A percentile compares a stretch with the other conserved stretches of the same genome.
Evolutionary conservation across 2,888 invertebrate species (phyloP).

Genomic region (Ochropleura leucogaster): DNA sequence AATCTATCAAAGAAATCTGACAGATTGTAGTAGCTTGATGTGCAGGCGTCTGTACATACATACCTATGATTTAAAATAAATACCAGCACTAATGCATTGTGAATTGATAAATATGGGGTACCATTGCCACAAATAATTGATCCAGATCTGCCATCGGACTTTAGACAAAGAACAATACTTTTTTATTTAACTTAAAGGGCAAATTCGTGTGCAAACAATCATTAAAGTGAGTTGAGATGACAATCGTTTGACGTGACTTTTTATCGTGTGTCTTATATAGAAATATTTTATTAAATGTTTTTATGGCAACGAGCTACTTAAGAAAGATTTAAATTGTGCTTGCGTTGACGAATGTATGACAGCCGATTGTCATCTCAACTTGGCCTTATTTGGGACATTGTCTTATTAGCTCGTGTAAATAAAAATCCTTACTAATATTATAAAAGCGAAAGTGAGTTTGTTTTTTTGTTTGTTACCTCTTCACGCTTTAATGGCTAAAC

Average conservation of each 20-base stretch:
- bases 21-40: too few relatives aligned
- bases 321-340: conserved; percentile 30
- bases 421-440: background rate
- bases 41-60: too few relatives aligned
- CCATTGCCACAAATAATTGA: conserved; percentile 25
- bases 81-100: conserved; percentile 22
- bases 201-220: conserved; percentile 39
- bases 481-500: too few relatives aligned
- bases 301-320: conserved; percentile 5
- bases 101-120: conserved; percentile 30
- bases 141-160: conserved; percentile 4
- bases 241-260: conserved; percentile 21
- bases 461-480: too few relatives aligned
- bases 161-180: conserved; percentile 28
- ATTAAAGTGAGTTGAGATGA: conserved; percentile 28
- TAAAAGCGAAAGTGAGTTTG: too few relatives aligned
- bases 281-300: background rate
- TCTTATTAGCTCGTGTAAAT: background rate
- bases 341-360: conserved; percentile 8
- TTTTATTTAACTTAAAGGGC: conserved; percentile 32
- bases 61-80: conserved; percentile 18
- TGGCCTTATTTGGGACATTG: conserved; percentile 1
- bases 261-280: background rate
- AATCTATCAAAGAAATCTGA: too few relatives aligned
- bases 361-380: conserved; percentile 34